These are phyloP conservation scores for Astreopora myriophthalma DNA, from an alignment of 64 coral and sea anemone genomes.

Conservation along the genomic window DNA sequence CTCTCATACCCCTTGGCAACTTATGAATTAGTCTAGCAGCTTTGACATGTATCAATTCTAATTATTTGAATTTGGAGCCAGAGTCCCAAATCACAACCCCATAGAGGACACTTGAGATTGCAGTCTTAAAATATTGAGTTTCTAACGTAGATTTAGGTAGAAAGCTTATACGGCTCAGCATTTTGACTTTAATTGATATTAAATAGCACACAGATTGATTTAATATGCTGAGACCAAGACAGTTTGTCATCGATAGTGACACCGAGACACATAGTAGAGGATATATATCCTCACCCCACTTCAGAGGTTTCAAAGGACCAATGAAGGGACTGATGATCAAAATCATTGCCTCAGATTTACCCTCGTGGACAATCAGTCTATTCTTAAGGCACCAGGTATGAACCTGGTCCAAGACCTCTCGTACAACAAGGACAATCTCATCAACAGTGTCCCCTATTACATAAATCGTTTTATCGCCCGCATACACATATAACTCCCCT, in stretches of 20 bases:
- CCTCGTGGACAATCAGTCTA: conserved; percentile 13
- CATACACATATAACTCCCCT: conserved; percentile 34
- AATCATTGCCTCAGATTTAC: conserved; percentile 5
- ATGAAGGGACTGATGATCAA: neutral
- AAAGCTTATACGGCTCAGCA: neutral
- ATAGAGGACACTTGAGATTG: neutral
- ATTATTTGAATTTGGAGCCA: neutral
- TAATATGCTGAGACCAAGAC: neutral
- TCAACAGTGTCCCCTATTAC: neutral
- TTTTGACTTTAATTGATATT: neutral
- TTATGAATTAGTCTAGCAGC: neutral
- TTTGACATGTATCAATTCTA: neutral
- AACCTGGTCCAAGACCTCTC: neutral
- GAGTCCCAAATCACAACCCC: neutral
- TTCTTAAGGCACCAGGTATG: neutral
- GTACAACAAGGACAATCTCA: neutral
- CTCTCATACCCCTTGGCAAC: neutral
- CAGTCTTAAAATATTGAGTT: neutral
- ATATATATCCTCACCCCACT: conserved; percentile 6
- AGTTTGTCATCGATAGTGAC: conserved; percentile 11
- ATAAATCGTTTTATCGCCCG: conserved; percentile 7
- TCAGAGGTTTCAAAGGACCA: conserved; percentile 29
- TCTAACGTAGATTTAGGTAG: neutral
- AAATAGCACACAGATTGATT: neutral
- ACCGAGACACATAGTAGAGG: neutral